Base-by-base conservation (phyloP, 2,113 vertebrate genomes). In the Aegithalos caudatus region DNA sequence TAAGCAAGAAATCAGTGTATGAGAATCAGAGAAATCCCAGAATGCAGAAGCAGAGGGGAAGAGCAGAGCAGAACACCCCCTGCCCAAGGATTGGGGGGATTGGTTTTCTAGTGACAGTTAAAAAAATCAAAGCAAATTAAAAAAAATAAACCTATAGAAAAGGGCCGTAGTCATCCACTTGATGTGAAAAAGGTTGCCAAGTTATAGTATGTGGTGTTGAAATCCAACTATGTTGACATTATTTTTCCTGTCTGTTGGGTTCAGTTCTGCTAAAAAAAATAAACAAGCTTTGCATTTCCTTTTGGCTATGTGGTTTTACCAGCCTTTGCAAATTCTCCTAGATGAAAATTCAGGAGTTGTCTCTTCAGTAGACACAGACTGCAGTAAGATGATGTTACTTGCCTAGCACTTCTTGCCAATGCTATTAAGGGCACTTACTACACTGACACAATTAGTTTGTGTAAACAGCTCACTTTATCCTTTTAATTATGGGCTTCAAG, bases 211-310 rank as follows among this genome's bases (percentile, higher is more conserved):
- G 9, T 70, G 48, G 50, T 61, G 29, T 67, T 86, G 71, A 77
- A 96, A 81, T 58, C 29, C 45, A 81, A 23, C 61, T 50, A 84
- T 48, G 72, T 40, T 83, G 93, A 94, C 85, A 64, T 84, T 83
- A 77, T 87, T 48, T 91, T 78, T 86, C 54, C 50, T 27, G 45
- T 79, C 77, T 86, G 61, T 50, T 97, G 71, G 64, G 12, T 89
- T 95, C 61, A n/a, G n/a, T 58, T 88, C 81, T 69, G n/a, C 56
- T 90, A 90, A 60, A 73, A 91, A 91, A 90, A 84, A 86, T 53
- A 83, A 97, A 94, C 29, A 85, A 71, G 77, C 81, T 91, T 66
- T 85, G 50, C 62, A 65, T 53, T 85, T n/a, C 18, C 91, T 83
- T 96, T 88, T 74, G 83, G 86, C 80, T 81, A 57, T 18, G 14